Conservation (phyloP, 2,113 vertebrate species). For the Oxyruncus cristatus region DNA sequence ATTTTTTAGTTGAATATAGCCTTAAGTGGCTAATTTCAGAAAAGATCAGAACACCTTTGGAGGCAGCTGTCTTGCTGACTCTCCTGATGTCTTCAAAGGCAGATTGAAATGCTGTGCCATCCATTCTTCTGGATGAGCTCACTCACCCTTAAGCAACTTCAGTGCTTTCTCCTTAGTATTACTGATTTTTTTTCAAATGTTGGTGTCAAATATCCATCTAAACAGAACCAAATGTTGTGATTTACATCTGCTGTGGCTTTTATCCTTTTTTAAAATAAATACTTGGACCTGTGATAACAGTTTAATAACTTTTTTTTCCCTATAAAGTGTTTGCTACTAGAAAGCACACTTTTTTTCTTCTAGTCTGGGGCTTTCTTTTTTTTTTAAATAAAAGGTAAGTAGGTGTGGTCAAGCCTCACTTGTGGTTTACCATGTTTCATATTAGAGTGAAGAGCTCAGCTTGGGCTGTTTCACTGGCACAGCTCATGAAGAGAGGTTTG, state of each 20-base stretch:
- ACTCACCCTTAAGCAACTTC: not conserved
- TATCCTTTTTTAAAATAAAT: not conserved
- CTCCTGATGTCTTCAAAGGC: not conserved
- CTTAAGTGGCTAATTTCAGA: not conserved
- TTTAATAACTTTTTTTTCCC: not conserved
- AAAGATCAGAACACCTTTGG: not conserved
- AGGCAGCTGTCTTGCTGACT: not conserved
- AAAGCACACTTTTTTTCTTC: not conserved
- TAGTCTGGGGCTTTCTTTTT: not conserved
- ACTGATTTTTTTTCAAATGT: not conserved
- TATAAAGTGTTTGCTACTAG: not conserved
- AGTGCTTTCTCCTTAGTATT: not conserved
- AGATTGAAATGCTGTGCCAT: not conserved
- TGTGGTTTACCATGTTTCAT: constrained; percentile 22
- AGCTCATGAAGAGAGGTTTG: not conserved
- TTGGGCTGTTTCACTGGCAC: not conserved
- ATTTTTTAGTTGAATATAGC: not conserved
- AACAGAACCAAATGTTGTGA: not conserved
- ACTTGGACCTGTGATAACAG: not conserved
- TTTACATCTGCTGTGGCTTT: not conserved
- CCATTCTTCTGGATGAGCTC: not conserved
- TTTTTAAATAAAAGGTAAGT: constrained; percentile 36
- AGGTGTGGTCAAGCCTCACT: constrained; percentile 43
- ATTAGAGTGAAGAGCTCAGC: not conserved
- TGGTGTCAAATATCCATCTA: not conserved